Evolutionary conservation across 2,113 vertebrate genomes (phyloP), one percentile per base, ranked within the genome.

Genomic region (Pleuronectes platessa): DNA sequence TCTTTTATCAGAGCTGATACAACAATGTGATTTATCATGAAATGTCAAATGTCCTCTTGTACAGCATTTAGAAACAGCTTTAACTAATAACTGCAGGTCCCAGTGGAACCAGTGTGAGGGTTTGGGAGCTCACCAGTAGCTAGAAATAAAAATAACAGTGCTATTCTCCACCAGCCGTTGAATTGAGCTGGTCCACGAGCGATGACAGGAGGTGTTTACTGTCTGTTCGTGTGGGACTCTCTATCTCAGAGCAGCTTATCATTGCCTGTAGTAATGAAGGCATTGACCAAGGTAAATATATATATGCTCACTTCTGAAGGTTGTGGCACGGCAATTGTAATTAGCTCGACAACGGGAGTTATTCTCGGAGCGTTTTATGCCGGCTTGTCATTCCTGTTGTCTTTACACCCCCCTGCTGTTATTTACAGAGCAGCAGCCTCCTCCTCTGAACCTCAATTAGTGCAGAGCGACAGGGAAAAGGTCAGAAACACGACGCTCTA

Each of bases 171-270:
- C n/a, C 24, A 9, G 14, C 17, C 64, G 17, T 35, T 58, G 10
- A 24, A 58, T 73, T 42, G 45, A 9, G 26, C 26, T 24, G 14
- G 55, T 42, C 2, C 49, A 56, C 2, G 0, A 42, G 15, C 18
- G 55, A 42, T 76, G 67, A 70, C 79, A 76, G 24, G 58, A 8
- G 51, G 40, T 49, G 74, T 83, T 74, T 86, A 74, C 60, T 37
- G 64, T 37, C 53, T 49, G 61, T n/a, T 13, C 42, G 61, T n/a
- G n/a, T 51, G 1, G 13, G 49, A 63, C 27, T 26, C 58, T 49
- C 31, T 31, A 7, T 31, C 5, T 31, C 31, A 31, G 31, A 18
- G 8, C 47, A 63, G 40, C 77, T 63, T 11, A 40, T 71, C 59
- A 35, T 13, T 21, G 40, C 49, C 60, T 37, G 37, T 42, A 27